Percentiles rank a stretch among this genome's conserved stretches.
phyloP scores from a whole-genome alignment of 2,113 vertebrate species.

The Trinectes maculatus region DNA sequence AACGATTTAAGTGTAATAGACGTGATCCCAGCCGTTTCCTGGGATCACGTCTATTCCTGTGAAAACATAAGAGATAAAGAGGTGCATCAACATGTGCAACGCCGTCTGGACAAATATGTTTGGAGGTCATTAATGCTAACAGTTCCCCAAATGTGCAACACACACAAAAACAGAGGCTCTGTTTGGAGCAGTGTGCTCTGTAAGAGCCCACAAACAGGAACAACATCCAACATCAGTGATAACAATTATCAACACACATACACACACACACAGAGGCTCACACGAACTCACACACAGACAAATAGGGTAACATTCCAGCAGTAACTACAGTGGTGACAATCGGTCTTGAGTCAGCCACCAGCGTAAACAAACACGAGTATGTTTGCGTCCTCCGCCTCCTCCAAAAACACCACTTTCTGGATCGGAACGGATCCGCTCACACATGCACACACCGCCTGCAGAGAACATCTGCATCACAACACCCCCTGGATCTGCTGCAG shows the following conservation, averaged over 20 bases:
- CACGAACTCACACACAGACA: conserved; percentile 23
- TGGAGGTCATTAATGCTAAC: not conserved
- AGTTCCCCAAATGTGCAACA: not conserved
- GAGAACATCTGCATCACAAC: conserved; percentile 81
- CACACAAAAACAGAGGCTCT: not conserved
- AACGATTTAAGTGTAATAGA: conserved; percentile 13
- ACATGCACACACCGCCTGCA: conserved; percentile 54
- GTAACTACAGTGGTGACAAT: conserved; percentile 71
- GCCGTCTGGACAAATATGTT: not conserved
- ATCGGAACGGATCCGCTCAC: conserved; percentile 38
- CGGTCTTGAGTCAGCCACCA: conserved; percentile 60
- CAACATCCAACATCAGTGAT: not conserved
- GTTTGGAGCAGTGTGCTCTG: conserved; percentile 8
- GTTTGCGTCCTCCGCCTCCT: conserved; percentile 57
- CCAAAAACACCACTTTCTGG: conserved; percentile 49
- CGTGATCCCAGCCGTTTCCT: conserved; percentile 2
- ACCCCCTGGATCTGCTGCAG: conserved; percentile 55
- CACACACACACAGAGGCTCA: conserved; percentile 6
- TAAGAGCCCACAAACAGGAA: not conserved
- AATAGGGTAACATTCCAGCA: conserved; percentile 67
- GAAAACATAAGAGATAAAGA: not conserved
- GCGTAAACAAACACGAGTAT: conserved; percentile 63
- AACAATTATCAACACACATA: not conserved
- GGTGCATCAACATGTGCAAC: not conserved
- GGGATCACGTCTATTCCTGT: no score